Evolutionary conservation across 2,113 vertebrate species (phyloP), one percentile per base, ranked within the genome.

Genomic region (Toxotes jaculatrix): DNA sequence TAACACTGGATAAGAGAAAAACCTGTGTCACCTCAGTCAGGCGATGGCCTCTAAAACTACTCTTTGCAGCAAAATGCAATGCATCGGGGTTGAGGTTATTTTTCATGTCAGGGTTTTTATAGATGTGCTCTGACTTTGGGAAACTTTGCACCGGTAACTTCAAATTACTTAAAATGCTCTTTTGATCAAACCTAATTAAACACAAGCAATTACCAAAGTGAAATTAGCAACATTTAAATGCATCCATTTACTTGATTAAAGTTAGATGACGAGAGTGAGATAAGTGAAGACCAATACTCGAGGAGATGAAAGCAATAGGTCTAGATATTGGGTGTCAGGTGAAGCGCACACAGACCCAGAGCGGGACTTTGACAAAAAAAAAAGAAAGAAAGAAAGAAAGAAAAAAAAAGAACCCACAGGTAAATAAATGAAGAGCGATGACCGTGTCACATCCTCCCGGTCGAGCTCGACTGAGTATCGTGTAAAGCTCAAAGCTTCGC

Each of bases 241-340:
- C 91, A 88, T 91, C 95, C 95, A 96, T 95, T 96, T 94, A 90
- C 88, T 94, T 96, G 94, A 95, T 95, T 96, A 95, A 95, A 94
- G 92, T 92, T 93, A 94, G 94, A 95, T 94, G 94, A 95, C 83
- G 92, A 93, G 93, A 88, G 90, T 88, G 86, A 93, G 92, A 94
- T 94, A 93, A 95, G 88, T 82, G 91, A 93, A 90, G 90, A 91
- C 87, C 93, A 92, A 94, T 91, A 89, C 90, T 81, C 19, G 51
- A 82, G 87, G 67, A 93, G 89, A 93, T 93, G 91, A 93, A 93
- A 93, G 94, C 93, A 91, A 92, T 90, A 87, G 86, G 87, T 91
- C 89, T 86, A 61, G 85, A 93, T 94, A 91, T 91, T 86, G 83
- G 89, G 95, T 95, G 93, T 93, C 94, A 90, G 92, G 91, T 92